Evolutionary conservation across 2,888 invertebrate genomes (phyloP).

Genomic region (Deroplatys truncata): DNA sequence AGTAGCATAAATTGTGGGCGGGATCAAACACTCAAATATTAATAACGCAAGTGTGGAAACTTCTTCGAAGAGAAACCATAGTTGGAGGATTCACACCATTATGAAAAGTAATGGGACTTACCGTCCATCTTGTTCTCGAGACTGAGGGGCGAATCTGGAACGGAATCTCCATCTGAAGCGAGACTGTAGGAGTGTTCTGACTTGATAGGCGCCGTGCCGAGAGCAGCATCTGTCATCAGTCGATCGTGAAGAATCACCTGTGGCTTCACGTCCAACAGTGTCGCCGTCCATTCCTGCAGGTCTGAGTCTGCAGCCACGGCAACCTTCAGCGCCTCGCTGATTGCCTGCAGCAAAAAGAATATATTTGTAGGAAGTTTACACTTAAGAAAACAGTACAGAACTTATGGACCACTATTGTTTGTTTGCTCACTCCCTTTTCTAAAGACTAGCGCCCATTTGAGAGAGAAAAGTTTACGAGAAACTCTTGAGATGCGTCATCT

Average conservation of each 20-base stretch:
- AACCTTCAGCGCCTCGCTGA: slow-evolving; percentile 58
- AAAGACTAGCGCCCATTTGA: too few relatives aligned
- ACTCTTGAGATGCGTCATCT: too few relatives aligned
- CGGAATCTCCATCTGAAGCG: slow-evolving; percentile 38
- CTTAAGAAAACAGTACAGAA: too few relatives aligned
- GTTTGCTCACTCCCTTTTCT: too few relatives aligned
- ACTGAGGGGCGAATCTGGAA: slow-evolving; percentile 60
- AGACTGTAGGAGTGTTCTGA: slow-evolving; percentile 89
- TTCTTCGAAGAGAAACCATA: too few relatives aligned
- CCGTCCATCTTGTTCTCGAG: slow-evolving; percentile 60
- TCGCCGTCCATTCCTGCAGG: slow-evolving; percentile 26
- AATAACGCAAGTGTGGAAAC: too few relatives aligned
- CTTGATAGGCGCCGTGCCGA: slow-evolving; percentile 79
- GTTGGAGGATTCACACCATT: too few relatives aligned
- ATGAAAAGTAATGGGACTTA: slow-evolving; percentile 40
- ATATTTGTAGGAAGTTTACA: too few relatives aligned
- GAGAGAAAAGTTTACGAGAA: too few relatives aligned
- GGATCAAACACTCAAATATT: too few relatives aligned
- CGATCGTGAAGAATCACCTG: slow-evolving; percentile 81
- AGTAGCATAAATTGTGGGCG: too few relatives aligned
- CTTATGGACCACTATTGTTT: too few relatives aligned
- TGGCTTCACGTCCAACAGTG: slow-evolving; percentile 54
- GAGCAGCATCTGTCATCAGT: slow-evolving; percentile 82
- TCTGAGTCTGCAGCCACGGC: slow-evolving; percentile 40
- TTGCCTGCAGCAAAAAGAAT: slow-evolving; percentile 51